These are phyloP conservation scores for Alviniconcha strummeri DNA, from an alignment of 2,888 invertebrate species.

Conservation along the genomic window DNA sequence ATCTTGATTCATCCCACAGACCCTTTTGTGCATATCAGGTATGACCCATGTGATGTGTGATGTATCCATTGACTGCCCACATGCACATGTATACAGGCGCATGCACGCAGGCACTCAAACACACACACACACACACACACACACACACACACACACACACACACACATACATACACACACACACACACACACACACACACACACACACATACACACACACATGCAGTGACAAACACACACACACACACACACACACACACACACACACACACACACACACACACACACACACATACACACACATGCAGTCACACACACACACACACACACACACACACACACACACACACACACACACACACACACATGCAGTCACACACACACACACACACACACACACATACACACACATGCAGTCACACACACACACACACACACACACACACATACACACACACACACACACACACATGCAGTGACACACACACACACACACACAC, in stretches of 20 bases:
- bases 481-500: too few species aligned
- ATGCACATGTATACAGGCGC: too few species aligned
- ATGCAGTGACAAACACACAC: too few species aligned
- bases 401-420: not conserved
- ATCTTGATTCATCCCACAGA: conserved; percentile 98
- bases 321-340: too few species aligned
- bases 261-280: too few species aligned
- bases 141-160: not conserved
- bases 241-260: not conserved
- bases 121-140: too few species aligned
- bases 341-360: too few species aligned
- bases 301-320: too few species aligned
- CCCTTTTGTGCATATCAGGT: conserved; percentile 94
- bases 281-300: too few species aligned
- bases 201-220: not conserved
- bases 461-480: too few species aligned
- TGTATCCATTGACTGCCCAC: too few species aligned
- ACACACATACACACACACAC: not conserved
- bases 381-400: not conserved
- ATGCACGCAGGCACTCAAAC: too few species aligned
- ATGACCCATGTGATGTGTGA: conserved; percentile 24
- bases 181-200: not conserved
- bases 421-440: not conserved
- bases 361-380: not conserved
- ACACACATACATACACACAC: not conserved